Base-by-base conservation (phyloP, 1,140 invertebrate species). In the Drosophila bocki region DNA sequence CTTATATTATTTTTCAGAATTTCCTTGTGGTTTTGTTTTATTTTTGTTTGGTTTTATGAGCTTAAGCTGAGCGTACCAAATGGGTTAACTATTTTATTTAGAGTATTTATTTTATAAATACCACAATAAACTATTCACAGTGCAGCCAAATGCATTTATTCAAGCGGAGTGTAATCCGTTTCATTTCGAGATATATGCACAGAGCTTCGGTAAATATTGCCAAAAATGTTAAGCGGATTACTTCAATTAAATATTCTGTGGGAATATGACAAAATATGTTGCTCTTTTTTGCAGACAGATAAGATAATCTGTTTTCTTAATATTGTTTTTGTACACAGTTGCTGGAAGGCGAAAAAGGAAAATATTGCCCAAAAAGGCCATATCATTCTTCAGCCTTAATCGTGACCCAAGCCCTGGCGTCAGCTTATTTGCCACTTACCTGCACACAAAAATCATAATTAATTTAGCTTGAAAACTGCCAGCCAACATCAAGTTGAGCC, bases 401-500 rank as follows among this genome's bases (percentile, higher is more conserved):
- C 64, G 22, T 70, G 39, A 39, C 48, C 39, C 39, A 29, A 47
- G 19, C 13, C n/a, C 22, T 33, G 29, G 19, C 53, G 37, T 72
- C 37, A 42, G 45, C 53, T 72, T 51, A 71, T 72, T 65, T 65
- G 60, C 71, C 51, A 76, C 42, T 75, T 76, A 65, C 60, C 74
- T 75, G 71, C 59, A 65, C 71, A 76, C 71, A 75, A 63, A 76
- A 76, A 54, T 57, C 50, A 76, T 76, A 86, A 82, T 87, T 82
- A 87, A 87, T 87, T 87, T 71, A 64, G 58, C 65, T 48, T 71
- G 70, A 71, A 82, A 86, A 86, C 48, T 82, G 70, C 50, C 50
- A 56, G 51, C 51, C 37, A 61, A 51, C 39, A 57, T 65, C 48
- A 57, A 71, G 45, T 75, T 75, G 56, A 56, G 58, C 58, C 81